These are phyloP conservation scores for Lycopodina hypogea DNA, from an alignment of 37 sponge, comb jelly and placozoan species.

Conservation along the genomic window DNA sequence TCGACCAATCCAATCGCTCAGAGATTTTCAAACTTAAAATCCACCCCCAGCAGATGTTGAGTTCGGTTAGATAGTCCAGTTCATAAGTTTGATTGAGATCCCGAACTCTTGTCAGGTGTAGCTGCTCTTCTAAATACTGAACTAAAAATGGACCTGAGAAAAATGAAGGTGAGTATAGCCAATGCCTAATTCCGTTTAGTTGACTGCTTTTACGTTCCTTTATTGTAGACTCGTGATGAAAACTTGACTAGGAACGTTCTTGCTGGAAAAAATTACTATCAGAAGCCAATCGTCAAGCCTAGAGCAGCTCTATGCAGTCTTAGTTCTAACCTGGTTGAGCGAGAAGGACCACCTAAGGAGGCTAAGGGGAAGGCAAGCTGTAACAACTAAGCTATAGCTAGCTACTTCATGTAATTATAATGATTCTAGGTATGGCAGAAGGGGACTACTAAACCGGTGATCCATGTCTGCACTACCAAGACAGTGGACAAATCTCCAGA, in stretches of 20 bases:
- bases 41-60: no score
- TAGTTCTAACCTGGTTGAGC: not conserved
- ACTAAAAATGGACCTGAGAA: conserved; percentile 15
- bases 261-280: conserved; percentile 22
- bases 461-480: not conserved
- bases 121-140: no score
- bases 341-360: not conserved
- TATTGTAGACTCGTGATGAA: conserved; percentile 2
- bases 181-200: not conserved
- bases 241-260: not conserved
- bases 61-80: no score
- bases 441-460: not conserved
- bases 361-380: not conserved
- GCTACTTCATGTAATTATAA: not conserved
- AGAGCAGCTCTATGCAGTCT: conserved; percentile 50
- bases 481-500: not conserved
- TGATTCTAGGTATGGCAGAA: not conserved
- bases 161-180: not conserved
- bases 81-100: no score
- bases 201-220: not conserved
- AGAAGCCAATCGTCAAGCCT: conserved; percentile 25
- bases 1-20: no score
- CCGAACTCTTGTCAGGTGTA: no score
- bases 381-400: not conserved
- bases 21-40: no score